phyloP scores from a whole-genome alignment of 2,797 vertebrate species.

The Micrastur ruficollis region DNA sequence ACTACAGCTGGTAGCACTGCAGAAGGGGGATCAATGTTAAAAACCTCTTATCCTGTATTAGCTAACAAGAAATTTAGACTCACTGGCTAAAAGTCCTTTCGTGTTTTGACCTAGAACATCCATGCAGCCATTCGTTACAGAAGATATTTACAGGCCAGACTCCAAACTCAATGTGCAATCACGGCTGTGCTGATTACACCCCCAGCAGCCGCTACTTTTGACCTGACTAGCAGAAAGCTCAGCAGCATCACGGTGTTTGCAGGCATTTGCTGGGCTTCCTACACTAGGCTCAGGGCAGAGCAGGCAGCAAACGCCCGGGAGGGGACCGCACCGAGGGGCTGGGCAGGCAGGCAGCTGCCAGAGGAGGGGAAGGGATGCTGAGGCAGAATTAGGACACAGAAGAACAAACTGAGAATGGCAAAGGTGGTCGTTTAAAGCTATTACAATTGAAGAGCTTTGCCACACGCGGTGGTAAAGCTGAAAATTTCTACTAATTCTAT shows the following conservation, averaged over 20 bases:
- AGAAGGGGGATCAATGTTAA: not conserved
- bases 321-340: not conserved
- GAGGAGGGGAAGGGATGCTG: not conserved
- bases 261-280: not conserved
- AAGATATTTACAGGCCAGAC: not conserved
- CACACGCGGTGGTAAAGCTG: not conserved
- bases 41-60: not conserved
- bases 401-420: not conserved
- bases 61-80: slow-evolving; percentile 9
- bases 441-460: not conserved
- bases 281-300: not conserved
- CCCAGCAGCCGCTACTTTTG: not conserved
- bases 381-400: not conserved
- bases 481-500: not conserved
- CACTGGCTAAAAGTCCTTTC: not conserved
- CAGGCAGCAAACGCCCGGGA: not conserved
- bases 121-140: not conserved
- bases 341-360: not conserved
- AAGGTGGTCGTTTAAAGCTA: not conserved
- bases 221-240: not conserved
- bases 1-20: not conserved
- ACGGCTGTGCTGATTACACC: not conserved
- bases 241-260: not conserved
- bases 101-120: slow-evolving; percentile 1
- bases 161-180: not conserved